Conservation (phyloP, 35 echinoderm and acorn worm genomes). For the Ophioderma brevispina region DNA sequence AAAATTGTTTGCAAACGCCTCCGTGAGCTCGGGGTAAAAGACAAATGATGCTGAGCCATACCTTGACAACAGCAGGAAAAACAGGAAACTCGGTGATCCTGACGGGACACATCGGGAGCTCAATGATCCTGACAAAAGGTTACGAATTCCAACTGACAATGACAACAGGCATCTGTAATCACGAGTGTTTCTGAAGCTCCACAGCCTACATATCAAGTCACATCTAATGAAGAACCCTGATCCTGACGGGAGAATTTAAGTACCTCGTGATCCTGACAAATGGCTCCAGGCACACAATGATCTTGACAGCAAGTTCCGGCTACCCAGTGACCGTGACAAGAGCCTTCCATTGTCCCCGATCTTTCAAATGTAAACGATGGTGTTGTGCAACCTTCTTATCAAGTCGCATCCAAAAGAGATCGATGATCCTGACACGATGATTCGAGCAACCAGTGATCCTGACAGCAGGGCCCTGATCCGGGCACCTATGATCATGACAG, state of each 20-base stretch:
- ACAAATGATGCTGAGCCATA: neutral
- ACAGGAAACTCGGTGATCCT: neutral
- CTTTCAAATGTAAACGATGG: no score
- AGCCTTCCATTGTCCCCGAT: neutral
- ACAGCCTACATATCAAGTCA: neutral
- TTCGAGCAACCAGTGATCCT: neutral
- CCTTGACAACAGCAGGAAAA: neutral
- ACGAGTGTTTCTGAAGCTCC: neutral
- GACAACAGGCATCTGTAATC: no score
- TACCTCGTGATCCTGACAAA: neutral
- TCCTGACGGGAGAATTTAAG: no score
- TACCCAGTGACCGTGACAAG: neutral
- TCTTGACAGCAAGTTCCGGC: neutral
- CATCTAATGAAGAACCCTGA: neutral
- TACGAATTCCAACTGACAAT: no score
- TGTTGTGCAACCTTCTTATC: neutral
- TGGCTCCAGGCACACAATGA: neutral
- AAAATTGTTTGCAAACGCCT: neutral
- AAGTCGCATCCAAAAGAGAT: neutral
- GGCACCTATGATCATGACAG: neutral
- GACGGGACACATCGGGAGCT: neutral
- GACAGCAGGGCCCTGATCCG: neutral
- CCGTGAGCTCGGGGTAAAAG: neutral
- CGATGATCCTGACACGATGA: neutral
- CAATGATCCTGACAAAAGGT: neutral